phyloP scores from a whole-genome alignment of 2,888 invertebrate genomes.

The Byasa hedistus region DNA sequence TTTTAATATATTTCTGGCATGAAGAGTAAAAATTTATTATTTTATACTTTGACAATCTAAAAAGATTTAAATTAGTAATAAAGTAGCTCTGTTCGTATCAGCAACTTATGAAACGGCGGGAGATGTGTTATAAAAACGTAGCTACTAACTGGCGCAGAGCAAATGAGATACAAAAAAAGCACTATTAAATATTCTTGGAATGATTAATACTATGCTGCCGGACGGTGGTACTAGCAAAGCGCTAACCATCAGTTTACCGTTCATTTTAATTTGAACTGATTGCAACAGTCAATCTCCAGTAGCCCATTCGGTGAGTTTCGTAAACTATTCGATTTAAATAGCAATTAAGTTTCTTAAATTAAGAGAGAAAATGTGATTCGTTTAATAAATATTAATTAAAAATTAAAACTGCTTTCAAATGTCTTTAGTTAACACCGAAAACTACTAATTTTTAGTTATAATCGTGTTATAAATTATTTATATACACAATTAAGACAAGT shows the following conservation, averaged over 20 bases:
- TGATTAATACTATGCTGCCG: constrained; percentile 20
- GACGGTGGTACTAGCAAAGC: constrained; percentile 7
- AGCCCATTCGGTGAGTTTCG: constrained; percentile 32
- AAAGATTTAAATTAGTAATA: neutral
- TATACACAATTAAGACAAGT: neutral
- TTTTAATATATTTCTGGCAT: no score
- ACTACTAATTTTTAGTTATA: neutral
- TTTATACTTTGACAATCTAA: neutral
- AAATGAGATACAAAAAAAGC: constrained; percentile 17
- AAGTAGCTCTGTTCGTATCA: constrained; percentile 9
- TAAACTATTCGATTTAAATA: constrained; percentile 21
- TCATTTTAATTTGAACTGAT: constrained; percentile 29
- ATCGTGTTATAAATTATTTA: neutral
- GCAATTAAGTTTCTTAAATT: constrained; percentile 9
- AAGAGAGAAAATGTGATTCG: neutral
- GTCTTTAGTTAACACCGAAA: neutral
- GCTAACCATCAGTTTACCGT: constrained; percentile 29
- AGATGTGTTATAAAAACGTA: constrained; percentile 4
- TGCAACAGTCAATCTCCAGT: constrained; percentile 19
- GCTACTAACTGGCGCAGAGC: neutral
- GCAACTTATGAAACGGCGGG: constrained; percentile 4
- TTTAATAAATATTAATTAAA: neutral
- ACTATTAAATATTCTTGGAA: constrained; percentile 25
- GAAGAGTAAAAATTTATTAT: neutral
- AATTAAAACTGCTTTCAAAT: neutral